A percentile compares a stretch with the other conserved stretches of the same genome.
Evolutionary conservation across 1,140 invertebrate genomes (phyloP).

Genomic region (Zeugodacus cucurbitae): DNA sequence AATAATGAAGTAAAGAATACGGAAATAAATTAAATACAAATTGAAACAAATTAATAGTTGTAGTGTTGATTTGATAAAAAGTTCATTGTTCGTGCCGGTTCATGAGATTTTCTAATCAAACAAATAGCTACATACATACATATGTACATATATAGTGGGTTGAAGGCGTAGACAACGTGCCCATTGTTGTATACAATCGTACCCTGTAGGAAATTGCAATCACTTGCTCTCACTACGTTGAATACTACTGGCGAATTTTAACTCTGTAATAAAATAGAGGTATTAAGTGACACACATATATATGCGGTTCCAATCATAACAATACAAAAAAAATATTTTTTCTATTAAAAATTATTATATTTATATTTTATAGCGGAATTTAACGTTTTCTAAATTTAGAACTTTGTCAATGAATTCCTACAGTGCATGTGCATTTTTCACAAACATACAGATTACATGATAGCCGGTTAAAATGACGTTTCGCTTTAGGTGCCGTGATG

Average conservation of each 20-base stretch:
- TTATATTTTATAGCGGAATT: no score
- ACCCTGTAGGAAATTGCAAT: no score
- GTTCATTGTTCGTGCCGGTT: conserved; percentile 2
- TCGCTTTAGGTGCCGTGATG: neutral
- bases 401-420: no score
- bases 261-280: no score
- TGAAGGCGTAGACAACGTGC: neutral
- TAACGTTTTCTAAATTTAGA: no score
- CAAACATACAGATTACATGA: neutral
- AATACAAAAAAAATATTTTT: no score
- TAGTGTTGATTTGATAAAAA: neutral
- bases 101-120: neutral
- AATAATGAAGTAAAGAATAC: neutral
- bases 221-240: no score
- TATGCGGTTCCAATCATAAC: no score
- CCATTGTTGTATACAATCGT: neutral
- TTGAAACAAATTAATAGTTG: neutral
- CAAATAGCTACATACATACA: neutral
- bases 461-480: neutral
- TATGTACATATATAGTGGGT: neutral
- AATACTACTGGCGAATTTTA: no score
- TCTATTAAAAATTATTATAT: no score
- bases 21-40: neutral
- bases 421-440: neutral
- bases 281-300: no score